Percentiles rank a stretch among this genome's conserved stretches.
These are phyloP conservation scores for Coremacera marginata DNA, from an alignment of 2,888 invertebrate species.

Conservation along the genomic window DNA sequence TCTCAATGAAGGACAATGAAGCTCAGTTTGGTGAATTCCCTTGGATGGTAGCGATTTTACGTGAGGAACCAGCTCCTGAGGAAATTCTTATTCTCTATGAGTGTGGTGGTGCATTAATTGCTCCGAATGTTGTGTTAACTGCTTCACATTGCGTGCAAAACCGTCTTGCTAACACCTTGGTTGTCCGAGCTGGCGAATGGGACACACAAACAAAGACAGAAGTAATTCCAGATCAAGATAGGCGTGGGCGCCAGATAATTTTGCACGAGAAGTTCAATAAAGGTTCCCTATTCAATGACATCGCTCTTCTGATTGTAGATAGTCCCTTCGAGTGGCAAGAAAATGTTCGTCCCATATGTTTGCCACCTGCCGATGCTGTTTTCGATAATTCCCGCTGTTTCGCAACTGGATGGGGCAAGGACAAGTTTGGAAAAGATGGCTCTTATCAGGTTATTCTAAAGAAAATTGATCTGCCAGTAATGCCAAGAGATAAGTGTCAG, in stretches of 20 bases:
- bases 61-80: constrained; percentile 52
- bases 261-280: constrained; percentile 76
- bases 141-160: constrained; percentile 81
- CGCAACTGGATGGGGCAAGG: constrained; percentile 67
- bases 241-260: constrained; percentile 72
- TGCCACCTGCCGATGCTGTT: constrained; percentile 71
- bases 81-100: constrained; percentile 69
- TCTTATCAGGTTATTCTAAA: constrained; percentile 77
- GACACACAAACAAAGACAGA: constrained; percentile 82
- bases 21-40: constrained; percentile 71
- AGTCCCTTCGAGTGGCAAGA: constrained; percentile 73
- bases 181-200: constrained; percentile 84
- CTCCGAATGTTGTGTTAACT: constrained; percentile 77
- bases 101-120: constrained; percentile 65
- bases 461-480: constrained; percentile 80
- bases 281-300: constrained; percentile 79
- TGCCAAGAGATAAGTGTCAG: constrained; percentile 71
- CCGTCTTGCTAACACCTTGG: constrained; percentile 55
- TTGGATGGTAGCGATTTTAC: constrained; percentile 72
- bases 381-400: constrained; percentile 61
- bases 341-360: constrained; percentile 79
- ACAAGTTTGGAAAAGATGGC: constrained; percentile 66
- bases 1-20: constrained; percentile 73
- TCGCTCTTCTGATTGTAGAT: constrained; percentile 78
- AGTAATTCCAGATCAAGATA: constrained; percentile 78